phyloP scores from a whole-genome alignment of 2,797 vertebrate genomes.

The Gorsachius magnificus region DNA sequence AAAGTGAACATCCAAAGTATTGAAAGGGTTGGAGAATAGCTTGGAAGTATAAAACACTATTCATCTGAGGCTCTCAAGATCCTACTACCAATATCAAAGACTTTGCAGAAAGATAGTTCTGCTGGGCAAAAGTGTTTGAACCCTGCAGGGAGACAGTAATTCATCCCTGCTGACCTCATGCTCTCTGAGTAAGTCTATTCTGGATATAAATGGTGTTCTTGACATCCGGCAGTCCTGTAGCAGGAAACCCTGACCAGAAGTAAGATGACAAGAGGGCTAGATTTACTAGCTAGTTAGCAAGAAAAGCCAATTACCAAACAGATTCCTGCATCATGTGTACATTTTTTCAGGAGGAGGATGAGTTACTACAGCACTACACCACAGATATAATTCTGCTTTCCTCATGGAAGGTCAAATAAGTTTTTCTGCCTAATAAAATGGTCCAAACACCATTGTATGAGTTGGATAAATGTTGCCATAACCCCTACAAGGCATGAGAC shows the following conservation, averaged over 20 bases:
- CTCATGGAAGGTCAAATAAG: background rate
- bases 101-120: background rate
- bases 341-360: background rate
- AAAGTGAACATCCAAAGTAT: background rate
- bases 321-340: background rate
- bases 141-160: background rate
- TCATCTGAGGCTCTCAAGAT: background rate
- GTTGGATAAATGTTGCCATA: background rate
- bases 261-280: background rate
- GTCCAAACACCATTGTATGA: background rate
- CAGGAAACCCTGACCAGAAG: background rate
- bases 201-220: background rate
- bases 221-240: background rate
- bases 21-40: background rate
- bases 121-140: background rate
- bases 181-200: background rate
- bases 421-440: background rate
- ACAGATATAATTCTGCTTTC: background rate
- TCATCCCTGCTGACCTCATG: background rate
- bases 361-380: background rate
- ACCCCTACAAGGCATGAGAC: background rate
- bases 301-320: background rate
- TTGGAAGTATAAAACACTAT: background rate
- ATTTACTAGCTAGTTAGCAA: background rate
- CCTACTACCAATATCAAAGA: background rate